Base-by-base conservation (phyloP, 2,113 vertebrate genomes). In the Scomber scombrus region DNA sequence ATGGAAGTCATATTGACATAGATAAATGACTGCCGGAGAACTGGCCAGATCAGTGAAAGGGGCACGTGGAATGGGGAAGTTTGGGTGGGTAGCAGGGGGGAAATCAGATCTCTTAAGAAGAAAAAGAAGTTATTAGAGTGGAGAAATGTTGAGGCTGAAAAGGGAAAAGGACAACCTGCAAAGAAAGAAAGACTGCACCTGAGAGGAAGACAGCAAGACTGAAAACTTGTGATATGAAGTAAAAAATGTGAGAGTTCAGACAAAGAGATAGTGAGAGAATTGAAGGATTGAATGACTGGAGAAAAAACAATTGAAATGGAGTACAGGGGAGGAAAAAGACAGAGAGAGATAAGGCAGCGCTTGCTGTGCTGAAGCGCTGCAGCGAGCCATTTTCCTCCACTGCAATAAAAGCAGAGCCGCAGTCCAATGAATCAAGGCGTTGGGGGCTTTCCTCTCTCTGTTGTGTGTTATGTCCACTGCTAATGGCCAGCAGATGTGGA, bases 401-500 rank as follows among this genome's bases (percentile, higher is more conserved):
- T 50, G 92, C 90, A 92, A 93, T 94, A 94, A 94, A 93, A 93
- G 88, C 67, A 60, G 84, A 78, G 82, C 81, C 78, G 70, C 82
- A 72, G 78, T 91, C 89, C 91, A 90, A 95, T 94, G 91, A 93
- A 94, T 94, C 93, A 92, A 89, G 87, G 90, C 84, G 71, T 92
- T 73, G 85, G 92, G 92, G 93, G 89, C 92, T 94, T 93, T 93
- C 85, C 92, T 90, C 90, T 93, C 90, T 92, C 85, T 91, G 88
- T 91, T 92, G 92, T 93, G 91, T 91, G 91, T 91, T 91, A 87
- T 90, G 89, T 93, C 91, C 89, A 92, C 91, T 86, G 74, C 86
- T 94, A 95, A 95, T 94, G 88, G 93, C 80, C 89, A 94, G 90
- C 94, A 95, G 93, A 95, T 95, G 95, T 94, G 78, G 80, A 87